A percentile compares a stretch with the other conserved stretches of the same genome.
Evolutionary conservation across 2,888 invertebrate genomes (phyloP).

Genomic region (Mycogona germanica): DNA sequence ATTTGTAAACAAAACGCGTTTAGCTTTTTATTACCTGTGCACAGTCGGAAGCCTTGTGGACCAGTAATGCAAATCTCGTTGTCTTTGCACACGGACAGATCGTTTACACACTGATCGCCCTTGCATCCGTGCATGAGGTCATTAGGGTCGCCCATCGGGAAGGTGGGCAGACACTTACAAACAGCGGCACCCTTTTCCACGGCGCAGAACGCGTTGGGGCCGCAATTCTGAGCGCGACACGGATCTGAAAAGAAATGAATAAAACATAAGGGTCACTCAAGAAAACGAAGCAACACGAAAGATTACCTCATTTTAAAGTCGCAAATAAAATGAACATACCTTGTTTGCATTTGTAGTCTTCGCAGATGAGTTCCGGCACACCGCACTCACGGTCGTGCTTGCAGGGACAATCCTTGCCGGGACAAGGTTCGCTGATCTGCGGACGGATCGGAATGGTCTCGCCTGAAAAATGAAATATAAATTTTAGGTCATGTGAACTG

Average conservation of each 20-base stretch:
- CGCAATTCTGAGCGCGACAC: conserved; percentile 76
- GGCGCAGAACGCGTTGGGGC: conserved; percentile 74
- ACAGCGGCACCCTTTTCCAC: conserved; percentile 54
- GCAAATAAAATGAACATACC: too few relatives aligned
- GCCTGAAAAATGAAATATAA: conserved; percentile 1
- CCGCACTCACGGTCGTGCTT: conserved; percentile 17
- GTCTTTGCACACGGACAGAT: conserved; percentile 59
- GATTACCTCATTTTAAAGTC: too few relatives aligned
- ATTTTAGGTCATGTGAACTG: background rate
- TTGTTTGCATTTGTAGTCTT: conserved; percentile 10
- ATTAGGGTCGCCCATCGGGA: conserved; percentile 24
- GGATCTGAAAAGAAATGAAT: conserved; percentile 62
- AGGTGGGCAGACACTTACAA: conserved; percentile 63
- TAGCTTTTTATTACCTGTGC: conserved; percentile 12
- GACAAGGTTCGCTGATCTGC: conserved; percentile 9
- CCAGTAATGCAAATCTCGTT: conserved; percentile 56
- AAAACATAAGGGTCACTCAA: background rate
- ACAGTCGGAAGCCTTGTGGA: conserved; percentile 16
- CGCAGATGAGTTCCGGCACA: conserved; percentile 14
- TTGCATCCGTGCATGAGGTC: conserved; percentile 24
- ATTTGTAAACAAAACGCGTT: background rate
- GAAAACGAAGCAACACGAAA: background rate
- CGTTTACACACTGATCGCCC: conserved; percentile 63
- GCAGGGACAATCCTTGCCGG: conserved; percentile 12
- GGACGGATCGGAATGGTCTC: conserved; percentile 6